A percentile compares a stretch with the other conserved stretches of the same genome.
Conservation (phyloP, 2,113 vertebrate genomes). For the Tyrannus savana region DNA sequence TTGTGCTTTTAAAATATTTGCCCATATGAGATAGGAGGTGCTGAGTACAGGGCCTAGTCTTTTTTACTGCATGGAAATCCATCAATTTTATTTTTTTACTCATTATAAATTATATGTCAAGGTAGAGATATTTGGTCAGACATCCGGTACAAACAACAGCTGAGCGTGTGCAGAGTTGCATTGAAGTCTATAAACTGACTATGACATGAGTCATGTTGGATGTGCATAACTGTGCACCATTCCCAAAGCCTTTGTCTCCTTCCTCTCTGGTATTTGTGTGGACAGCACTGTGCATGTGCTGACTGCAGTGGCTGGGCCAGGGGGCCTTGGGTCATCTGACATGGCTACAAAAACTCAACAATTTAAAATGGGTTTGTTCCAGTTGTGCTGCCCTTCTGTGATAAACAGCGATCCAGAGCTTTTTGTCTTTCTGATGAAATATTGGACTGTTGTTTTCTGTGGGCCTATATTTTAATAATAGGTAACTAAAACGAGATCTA, state of each 20-base stretch:
- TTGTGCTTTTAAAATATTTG: not conserved
- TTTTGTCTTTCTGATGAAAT: not conserved
- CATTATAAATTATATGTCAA: not conserved
- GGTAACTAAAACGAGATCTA: not conserved
- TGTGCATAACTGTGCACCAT: not conserved
- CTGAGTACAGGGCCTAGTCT: not conserved
- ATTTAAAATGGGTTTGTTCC: not conserved
- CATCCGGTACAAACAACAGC: not conserved
- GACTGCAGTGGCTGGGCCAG: not conserved
- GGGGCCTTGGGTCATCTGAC: not conserved
- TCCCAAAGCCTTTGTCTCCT: not conserved
- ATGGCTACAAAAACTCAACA: fast-evolving
- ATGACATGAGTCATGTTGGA: not conserved
- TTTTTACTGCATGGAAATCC: not conserved
- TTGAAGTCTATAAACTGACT: not conserved
- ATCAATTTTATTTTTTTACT: not conserved
- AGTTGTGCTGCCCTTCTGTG: not conserved
- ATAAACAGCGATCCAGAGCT: not conserved
- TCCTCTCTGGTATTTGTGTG: not conserved
- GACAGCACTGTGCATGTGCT: not conserved
- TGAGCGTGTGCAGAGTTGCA: not conserved
- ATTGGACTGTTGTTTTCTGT: not conserved
- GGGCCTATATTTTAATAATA: not conserved
- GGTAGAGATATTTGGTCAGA: not conserved
- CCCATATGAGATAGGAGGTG: not conserved